Conservation (phyloP, 2,888 invertebrate species). For the Xestobium rufovillosum region DNA sequence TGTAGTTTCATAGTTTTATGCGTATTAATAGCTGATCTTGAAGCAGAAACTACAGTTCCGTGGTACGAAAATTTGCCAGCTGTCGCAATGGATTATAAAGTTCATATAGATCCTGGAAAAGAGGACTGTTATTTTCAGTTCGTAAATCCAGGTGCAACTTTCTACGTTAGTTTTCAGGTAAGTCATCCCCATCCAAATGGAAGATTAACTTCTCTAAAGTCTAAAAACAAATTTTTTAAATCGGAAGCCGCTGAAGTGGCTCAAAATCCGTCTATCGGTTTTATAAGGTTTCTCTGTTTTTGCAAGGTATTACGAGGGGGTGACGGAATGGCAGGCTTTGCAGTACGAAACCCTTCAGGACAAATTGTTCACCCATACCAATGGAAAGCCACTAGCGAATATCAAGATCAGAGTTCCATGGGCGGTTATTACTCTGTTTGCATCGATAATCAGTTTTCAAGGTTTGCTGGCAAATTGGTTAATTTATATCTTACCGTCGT, state of each 20-base stretch:
- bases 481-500: constrained; percentile 88
- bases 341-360: constrained; percentile 78
- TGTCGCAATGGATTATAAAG: constrained; percentile 92
- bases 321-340: constrained; percentile 90
- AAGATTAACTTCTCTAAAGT: background rate
- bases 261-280: too few relatives aligned
- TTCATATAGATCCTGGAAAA: constrained; percentile 88
- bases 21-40: constrained; percentile 16
- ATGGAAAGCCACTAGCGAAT: constrained; percentile 84
- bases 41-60: constrained; percentile 47
- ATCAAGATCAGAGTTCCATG: constrained; percentile 71
- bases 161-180: constrained; percentile 92
- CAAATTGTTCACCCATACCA: constrained; percentile 83
- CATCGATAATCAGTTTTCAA: constrained; percentile 87
- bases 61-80: constrained; percentile 86
- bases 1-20: constrained; percentile 21
- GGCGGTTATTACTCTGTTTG: constrained; percentile 88
- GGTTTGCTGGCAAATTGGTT: constrained; percentile 82
- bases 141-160: constrained; percentile 84
- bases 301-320: constrained; percentile 82
- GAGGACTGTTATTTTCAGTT: constrained; percentile 95
- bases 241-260: too few relatives aligned
- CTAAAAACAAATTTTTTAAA: too few relatives aligned
- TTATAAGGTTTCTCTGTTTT: too few relatives aligned
- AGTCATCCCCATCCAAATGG: constrained; percentile 24